phyloP scores from a whole-genome alignment of 2,888 invertebrate genomes.

The Zaprionus obscuricornis region DNA sequence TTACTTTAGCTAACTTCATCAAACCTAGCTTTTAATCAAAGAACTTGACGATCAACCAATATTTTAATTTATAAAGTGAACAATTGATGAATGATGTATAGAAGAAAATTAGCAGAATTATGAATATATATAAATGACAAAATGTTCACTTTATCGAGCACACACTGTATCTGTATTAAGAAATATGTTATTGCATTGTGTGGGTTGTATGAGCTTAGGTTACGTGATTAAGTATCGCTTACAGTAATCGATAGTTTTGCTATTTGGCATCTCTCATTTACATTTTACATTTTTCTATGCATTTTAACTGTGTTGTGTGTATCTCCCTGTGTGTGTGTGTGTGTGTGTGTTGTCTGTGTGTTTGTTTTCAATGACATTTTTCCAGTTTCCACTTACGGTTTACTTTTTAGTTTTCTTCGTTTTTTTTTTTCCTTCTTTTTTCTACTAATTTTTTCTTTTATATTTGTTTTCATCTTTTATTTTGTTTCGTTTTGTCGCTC shows the following conservation, averaged over 20 bases:
- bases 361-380: constrained; percentile 45
- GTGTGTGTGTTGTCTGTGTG: constrained; percentile 33
- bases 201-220: constrained; percentile 47
- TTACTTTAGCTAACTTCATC: no score
- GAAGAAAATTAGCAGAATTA: no score
- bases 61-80: no score
- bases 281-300: constrained; percentile 25
- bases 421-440: neutral
- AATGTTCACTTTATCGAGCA: no score
- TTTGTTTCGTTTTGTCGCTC: neutral
- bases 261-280: no score
- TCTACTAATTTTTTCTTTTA: neutral
- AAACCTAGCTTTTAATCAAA: no score
- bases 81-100: no score
- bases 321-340: constrained; percentile 37
- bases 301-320: constrained; percentile 9
- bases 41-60: no score
- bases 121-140: no score
- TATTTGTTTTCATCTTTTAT: neutral
- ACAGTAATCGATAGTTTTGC: constrained; percentile 44
- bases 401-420: constrained; percentile 1
- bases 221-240: constrained; percentile 56
- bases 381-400: constrained; percentile 45
- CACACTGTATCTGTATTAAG: no score
- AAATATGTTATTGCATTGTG: no score